Evolutionary conservation across 2,113 vertebrate genomes (phyloP).

Genomic region (Sturnus vulgaris): DNA sequence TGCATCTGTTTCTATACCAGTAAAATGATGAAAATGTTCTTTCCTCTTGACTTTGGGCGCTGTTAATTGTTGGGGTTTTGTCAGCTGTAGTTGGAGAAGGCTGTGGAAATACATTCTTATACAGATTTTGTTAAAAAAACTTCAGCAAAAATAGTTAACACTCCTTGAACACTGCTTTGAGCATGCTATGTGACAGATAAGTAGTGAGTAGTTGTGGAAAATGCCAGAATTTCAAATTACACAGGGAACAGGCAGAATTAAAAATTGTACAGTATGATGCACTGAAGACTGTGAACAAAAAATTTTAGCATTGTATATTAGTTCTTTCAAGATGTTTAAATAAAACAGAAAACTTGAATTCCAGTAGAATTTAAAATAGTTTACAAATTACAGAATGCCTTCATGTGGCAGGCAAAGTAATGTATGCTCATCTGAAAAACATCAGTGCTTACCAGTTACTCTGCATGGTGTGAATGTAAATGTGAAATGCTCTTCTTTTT

Average conservation of each 20-base stretch:
- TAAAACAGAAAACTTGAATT: conserved; percentile 46
- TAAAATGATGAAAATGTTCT: neutral
- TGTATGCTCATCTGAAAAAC: conserved; percentile 43
- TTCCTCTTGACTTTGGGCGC: neutral
- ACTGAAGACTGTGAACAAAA: neutral
- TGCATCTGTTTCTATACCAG: neutral
- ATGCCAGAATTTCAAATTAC: neutral
- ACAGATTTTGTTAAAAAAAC: neutral
- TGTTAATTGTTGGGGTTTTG: neutral
- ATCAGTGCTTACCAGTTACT: conserved; percentile 48
- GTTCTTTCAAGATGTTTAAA: conserved; percentile 36
- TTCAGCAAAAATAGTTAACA: neutral
- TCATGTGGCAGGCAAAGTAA: conserved; percentile 45
- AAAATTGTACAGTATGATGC: neutral
- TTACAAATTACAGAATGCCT: conserved; percentile 44
- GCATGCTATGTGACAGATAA: neutral
- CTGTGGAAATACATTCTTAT: neutral
- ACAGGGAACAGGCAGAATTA: neutral
- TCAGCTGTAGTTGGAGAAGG: neutral
- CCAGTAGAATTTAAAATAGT: conserved; percentile 27
- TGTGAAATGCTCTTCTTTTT: neutral
- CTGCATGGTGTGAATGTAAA: conserved; percentile 53
- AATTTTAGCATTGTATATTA: conserved; percentile 6
- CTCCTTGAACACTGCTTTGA: neutral
- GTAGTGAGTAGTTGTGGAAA: neutral